Evolutionary conservation across 64 coral and sea anemone genomes (phyloP).

Genomic region (Montipora capricornis): DNA sequence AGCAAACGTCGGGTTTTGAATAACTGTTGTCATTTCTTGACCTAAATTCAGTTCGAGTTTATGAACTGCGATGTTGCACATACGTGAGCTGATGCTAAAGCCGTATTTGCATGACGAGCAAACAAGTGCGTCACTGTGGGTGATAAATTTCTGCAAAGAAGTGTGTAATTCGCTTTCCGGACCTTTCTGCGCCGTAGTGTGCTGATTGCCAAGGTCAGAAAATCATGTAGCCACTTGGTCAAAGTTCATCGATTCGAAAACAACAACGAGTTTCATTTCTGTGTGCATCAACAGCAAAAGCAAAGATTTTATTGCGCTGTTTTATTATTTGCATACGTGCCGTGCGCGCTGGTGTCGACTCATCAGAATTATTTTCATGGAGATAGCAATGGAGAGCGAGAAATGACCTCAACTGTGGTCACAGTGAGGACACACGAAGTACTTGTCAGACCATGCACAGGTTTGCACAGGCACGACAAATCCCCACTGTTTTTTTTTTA

Average conservation of each 20-base stretch:
- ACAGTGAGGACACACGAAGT: too few relatives aligned
- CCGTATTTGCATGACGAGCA: not conserved
- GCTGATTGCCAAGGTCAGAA: not conserved
- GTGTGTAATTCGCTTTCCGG: too few relatives aligned
- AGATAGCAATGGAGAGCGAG: too few relatives aligned
- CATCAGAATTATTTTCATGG: too few relatives aligned
- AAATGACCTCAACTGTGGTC: too few relatives aligned
- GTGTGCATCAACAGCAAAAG: not conserved
- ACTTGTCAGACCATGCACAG: too few relatives aligned
- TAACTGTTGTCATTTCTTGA: not conserved
- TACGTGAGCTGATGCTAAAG: not conserved
- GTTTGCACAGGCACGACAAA: too few relatives aligned
- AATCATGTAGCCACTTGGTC: not conserved
- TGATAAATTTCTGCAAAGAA: not conserved
- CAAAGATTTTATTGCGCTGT: too few relatives aligned
- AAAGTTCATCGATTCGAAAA: not conserved
- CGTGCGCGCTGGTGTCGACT: too few relatives aligned
- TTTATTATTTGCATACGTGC: too few relatives aligned
- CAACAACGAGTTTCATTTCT: not conserved
- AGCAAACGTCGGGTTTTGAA: not conserved
- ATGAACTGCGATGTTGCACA: not conserved
- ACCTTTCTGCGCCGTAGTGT: not conserved
- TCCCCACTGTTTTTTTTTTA: too few relatives aligned
- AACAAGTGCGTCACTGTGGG: not conserved
- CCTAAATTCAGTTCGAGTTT: not conserved